Evolutionary conservation across 2,888 invertebrate genomes (phyloP).

Genomic region (Ophion ventricosus): DNA sequence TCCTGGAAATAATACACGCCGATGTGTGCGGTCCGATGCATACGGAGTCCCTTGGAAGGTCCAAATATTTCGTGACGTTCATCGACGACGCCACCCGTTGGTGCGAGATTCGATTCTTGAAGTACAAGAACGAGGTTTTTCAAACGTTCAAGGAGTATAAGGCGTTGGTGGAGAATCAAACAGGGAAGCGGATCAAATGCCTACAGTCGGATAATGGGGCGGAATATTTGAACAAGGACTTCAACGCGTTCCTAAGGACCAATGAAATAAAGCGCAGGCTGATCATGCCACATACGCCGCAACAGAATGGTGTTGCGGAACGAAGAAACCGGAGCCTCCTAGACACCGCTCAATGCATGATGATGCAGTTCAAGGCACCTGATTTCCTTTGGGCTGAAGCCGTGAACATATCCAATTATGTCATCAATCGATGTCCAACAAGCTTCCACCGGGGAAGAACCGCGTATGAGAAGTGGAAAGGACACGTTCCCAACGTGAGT

Average conservation of each 20-base stretch:
- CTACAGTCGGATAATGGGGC: background rate
- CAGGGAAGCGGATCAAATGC: background rate
- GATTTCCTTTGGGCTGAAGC: slow-evolving; percentile 7
- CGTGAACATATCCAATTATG: background rate
- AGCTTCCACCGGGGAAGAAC: background rate
- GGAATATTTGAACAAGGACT: background rate
- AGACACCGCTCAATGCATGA: background rate
- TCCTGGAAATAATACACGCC: background rate
- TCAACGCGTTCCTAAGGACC: background rate
- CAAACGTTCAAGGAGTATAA: background rate
- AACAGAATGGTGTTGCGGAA: slow-evolving; percentile 17
- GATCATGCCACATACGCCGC: background rate
- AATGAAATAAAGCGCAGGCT: background rate
- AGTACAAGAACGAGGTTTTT: slow-evolving; percentile 3
- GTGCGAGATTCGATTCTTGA: background rate
- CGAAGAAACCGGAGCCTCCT: background rate
- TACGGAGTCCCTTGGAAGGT: background rate
- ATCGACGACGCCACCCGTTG: slow-evolving; percentile 1
- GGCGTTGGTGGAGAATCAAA: background rate
- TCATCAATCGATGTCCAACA: background rate
- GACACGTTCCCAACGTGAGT: background rate
- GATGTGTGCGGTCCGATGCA: background rate
- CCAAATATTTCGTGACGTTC: slow-evolving; percentile 1
- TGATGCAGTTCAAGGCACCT: background rate
- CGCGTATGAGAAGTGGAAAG: background rate